Conservation (phyloP, 2,797 vertebrate species). For the Rhinophrynus dorsalis region DNA sequence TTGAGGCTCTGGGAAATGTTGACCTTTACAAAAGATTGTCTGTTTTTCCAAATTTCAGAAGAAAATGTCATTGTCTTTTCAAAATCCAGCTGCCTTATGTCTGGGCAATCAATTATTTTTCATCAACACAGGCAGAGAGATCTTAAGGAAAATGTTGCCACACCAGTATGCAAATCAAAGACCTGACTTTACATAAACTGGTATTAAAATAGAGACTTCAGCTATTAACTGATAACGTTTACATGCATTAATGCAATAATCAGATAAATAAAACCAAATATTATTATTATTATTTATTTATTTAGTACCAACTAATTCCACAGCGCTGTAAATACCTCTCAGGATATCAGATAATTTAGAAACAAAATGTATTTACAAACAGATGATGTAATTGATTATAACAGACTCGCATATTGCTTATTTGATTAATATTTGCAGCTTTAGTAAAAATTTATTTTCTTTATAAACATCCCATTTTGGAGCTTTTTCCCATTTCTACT, state of each 20-base stretch:
- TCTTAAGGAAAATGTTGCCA: slow-evolving; percentile 1
- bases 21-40: slow-evolving; percentile 31
- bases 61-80: slow-evolving; percentile 30
- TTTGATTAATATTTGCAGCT: too few relatives aligned
- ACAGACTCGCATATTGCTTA: too few relatives aligned
- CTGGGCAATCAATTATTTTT: slow-evolving; percentile 10
- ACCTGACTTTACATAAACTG: not conserved
- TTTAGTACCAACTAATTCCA: too few relatives aligned
- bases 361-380: too few relatives aligned
- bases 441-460: too few relatives aligned
- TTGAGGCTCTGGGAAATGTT: slow-evolving; percentile 25
- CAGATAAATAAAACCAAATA: not conserved
- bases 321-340: too few relatives aligned
- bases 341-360: too few relatives aligned
- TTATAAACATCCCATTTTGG: too few relatives aligned
- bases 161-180: slow-evolving; percentile 1
- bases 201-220: not conserved
- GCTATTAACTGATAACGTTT: not conserved
- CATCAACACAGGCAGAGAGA: not conserved
- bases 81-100: not conserved
- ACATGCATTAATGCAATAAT: not conserved
- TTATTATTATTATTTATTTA: too few relatives aligned
- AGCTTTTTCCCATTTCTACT: too few relatives aligned
- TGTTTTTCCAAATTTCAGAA: too few relatives aligned
- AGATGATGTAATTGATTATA: too few relatives aligned